These are phyloP conservation scores for Cataglyphis rosenhaueri DNA, from an alignment of 2,888 invertebrate genomes.

Conservation along the genomic window DNA sequence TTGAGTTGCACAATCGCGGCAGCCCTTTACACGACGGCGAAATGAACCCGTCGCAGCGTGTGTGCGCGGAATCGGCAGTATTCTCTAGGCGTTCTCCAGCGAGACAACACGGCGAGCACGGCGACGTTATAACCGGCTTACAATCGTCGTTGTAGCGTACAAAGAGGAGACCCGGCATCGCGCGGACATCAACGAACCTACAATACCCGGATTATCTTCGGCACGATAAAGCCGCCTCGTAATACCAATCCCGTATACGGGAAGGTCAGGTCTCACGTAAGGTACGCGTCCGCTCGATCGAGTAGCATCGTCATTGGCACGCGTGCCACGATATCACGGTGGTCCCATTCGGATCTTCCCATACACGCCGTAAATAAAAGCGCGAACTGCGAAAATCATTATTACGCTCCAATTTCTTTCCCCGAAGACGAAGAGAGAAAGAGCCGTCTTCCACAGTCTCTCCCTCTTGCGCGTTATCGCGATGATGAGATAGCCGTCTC, in stretches of 20 bases:
- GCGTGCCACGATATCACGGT: slow-evolving; percentile 15
- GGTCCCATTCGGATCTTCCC: slow-evolving; percentile 3
- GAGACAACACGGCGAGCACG: slow-evolving; percentile 50
- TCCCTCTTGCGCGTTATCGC: not conserved
- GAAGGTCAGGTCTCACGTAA: slow-evolving; percentile 26
- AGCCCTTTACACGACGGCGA: slow-evolving; percentile 39
- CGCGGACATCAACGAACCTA: slow-evolving; percentile 69
- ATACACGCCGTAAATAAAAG: not conserved
- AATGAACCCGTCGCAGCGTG: slow-evolving; percentile 25
- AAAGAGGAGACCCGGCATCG: slow-evolving; percentile 64
- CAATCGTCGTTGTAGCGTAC: slow-evolving; percentile 67
- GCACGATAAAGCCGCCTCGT: slow-evolving; percentile 72
- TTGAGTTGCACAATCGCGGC: slow-evolving; percentile 46
- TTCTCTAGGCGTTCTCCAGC: slow-evolving; percentile 58
- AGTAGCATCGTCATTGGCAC: slow-evolving; percentile 32
- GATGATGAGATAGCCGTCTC: not conserved
- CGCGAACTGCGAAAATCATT: not conserved
- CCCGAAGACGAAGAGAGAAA: not conserved
- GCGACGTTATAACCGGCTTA: slow-evolving; percentile 70
- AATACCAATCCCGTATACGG: slow-evolving; percentile 63
- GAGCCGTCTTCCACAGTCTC: not conserved
- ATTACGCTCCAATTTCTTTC: slow-evolving; percentile 13
- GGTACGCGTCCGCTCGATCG: slow-evolving; percentile 38
- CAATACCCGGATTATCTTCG: slow-evolving; percentile 77
- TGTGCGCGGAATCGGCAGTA: slow-evolving; percentile 52